These are phyloP conservation scores for Schizothorax lantsangensis DNA, from an alignment of 2,797 vertebrate species.

Conservation along the genomic window DNA sequence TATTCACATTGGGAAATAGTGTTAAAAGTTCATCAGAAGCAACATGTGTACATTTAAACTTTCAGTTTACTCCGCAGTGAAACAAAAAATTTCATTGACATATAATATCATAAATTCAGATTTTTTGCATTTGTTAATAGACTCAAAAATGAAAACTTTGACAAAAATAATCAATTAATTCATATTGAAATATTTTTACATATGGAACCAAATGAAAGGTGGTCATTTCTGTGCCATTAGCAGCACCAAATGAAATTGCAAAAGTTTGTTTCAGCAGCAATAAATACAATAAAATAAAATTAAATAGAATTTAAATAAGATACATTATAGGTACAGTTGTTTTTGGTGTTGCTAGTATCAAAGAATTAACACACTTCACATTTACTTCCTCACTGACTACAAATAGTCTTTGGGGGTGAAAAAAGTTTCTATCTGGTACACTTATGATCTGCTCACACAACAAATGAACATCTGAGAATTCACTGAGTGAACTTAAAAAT, in stretches of 20 bases:
- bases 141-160: not conserved
- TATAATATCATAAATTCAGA: not conserved
- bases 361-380: not conserved
- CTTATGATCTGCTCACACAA: not conserved
- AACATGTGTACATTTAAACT: not conserved
- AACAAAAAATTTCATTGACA: not conserved
- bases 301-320: not conserved
- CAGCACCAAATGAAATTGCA: not conserved
- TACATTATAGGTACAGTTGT: not conserved
- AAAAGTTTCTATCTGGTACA: not conserved
- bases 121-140: not conserved
- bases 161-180: not conserved
- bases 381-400: not conserved
- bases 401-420: not conserved
- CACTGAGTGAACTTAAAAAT: not conserved
- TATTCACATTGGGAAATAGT: slow-evolving; percentile 6
- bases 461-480: not conserved
- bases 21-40: not conserved
- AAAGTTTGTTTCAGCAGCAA: not conserved
- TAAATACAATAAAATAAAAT: not conserved
- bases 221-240: not conserved
- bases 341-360: not conserved
- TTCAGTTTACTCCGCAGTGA: not conserved
- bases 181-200: not conserved
- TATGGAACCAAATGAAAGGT: not conserved